Evolutionary conservation across 2,888 invertebrate genomes (phyloP).

Genomic region (Caprella mutica): DNA sequence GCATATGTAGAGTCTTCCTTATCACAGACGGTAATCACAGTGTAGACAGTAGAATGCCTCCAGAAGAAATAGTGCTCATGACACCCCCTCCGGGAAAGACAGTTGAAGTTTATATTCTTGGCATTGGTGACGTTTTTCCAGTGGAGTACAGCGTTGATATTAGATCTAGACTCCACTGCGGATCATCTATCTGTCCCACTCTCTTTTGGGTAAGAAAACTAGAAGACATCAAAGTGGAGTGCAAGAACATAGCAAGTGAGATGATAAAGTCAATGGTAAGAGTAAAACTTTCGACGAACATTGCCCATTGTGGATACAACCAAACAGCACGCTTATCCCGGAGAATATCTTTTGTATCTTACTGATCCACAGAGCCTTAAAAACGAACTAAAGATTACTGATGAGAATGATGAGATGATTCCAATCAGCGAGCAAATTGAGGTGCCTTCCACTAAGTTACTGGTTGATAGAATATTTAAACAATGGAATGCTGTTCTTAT

Average conservation of each 20-base stretch:
- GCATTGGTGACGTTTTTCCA: slow-evolving; percentile 13
- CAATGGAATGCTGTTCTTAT: slow-evolving; percentile 22
- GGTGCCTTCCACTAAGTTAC: not conserved
- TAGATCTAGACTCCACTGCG: slow-evolving; percentile 19
- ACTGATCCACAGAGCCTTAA: no score
- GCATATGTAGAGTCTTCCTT: slow-evolving; percentile 12
- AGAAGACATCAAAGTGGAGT: not conserved
- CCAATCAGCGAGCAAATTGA: no score
- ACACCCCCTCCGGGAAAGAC: slow-evolving; percentile 2
- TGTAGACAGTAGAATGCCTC: not conserved
- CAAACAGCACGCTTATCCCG: no score
- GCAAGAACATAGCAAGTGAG: slow-evolving; percentile 1
- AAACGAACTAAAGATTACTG: no score
- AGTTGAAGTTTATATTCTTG: slow-evolving; percentile 15
- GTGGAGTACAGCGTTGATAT: slow-evolving; percentile 21
- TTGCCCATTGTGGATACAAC: no score
- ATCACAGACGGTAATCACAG: slow-evolving; percentile 18
- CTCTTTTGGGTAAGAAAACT: slow-evolving; percentile 18
- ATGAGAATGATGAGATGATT: no score
- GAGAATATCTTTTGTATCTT: no score
- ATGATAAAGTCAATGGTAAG: not conserved
- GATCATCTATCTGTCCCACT: slow-evolving; percentile 16
- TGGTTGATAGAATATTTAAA: slow-evolving; percentile 2
- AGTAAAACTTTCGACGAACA: slow-evolving; percentile 8
- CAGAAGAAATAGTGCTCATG: slow-evolving; percentile 5